phyloP scores from a whole-genome alignment of 2,113 vertebrate species.

The Rallus limicola region DNA sequence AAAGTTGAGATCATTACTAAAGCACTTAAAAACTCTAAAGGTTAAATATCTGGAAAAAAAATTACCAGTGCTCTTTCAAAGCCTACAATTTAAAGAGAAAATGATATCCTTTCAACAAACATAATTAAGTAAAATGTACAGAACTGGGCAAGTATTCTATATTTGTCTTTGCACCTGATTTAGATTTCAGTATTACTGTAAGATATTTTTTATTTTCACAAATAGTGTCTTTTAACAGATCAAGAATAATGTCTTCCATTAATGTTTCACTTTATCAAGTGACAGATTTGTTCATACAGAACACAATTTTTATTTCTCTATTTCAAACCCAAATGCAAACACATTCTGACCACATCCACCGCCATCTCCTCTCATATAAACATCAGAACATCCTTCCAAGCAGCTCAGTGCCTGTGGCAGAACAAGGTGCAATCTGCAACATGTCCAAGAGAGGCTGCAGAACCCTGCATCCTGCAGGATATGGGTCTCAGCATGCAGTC shows the following conservation, averaged over 20 bases:
- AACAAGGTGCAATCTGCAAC: neutral
- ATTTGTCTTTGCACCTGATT: slow-evolving; percentile 43
- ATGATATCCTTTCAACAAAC: slow-evolving; percentile 57
- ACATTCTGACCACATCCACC: neutral
- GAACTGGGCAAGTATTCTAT: slow-evolving; percentile 6
- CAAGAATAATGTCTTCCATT: neutral
- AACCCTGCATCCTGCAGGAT: neutral
- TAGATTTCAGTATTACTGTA: slow-evolving; percentile 22
- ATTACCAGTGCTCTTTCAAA: slow-evolving; percentile 31
- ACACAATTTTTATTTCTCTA: neutral
- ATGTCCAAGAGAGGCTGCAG: neutral
- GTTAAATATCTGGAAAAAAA: slow-evolving; percentile 39
- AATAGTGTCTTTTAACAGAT: neutral
- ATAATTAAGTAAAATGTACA: slow-evolving; percentile 36
- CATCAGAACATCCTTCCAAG: neutral
- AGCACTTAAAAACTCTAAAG: slow-evolving; percentile 52
- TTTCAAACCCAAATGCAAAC: neutral
- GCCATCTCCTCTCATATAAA: neutral
- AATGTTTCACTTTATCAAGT: neutral
- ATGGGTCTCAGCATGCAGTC: neutral
- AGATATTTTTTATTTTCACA: neutral
- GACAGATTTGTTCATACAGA: neutral
- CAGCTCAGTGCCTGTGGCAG: neutral
- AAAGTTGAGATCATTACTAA: slow-evolving; percentile 33
- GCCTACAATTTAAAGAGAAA: slow-evolving; percentile 47